Evolutionary conservation across 2,888 invertebrate genomes (phyloP).

Genomic region (Leptopilina syphax): DNA sequence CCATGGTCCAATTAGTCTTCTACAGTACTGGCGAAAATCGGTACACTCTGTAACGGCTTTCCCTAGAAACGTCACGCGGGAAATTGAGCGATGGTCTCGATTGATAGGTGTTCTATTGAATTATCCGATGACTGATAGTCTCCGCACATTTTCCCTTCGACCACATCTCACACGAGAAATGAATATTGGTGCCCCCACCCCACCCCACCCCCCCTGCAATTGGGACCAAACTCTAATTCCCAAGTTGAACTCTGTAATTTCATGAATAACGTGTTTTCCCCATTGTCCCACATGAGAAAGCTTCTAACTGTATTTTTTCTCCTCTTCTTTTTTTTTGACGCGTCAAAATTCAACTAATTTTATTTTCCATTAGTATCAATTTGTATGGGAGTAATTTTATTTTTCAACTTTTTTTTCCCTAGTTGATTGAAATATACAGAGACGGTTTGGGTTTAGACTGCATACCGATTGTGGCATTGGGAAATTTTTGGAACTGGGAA

Average conservation of each 20-base stretch:
- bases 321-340: too few relatives aligned
- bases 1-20: conserved; percentile 57
- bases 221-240: conserved; percentile 34
- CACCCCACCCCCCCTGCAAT: neutral
- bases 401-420: too few relatives aligned
- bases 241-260: conserved; percentile 39
- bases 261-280: conserved; percentile 12
- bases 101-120: conserved; percentile 51
- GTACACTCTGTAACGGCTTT: conserved; percentile 29
- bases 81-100: conserved; percentile 52
- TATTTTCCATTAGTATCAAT: too few relatives aligned
- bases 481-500: too few relatives aligned
- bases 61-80: conserved; percentile 44
- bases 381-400: too few relatives aligned
- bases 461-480: too few relatives aligned
- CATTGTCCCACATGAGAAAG: conserved; percentile 18
- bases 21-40: conserved; percentile 15
- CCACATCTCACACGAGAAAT: neutral
- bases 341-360: too few relatives aligned
- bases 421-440: too few relatives aligned
- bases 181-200: too few relatives aligned
- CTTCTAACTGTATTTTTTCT: too few relatives aligned
- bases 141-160: conserved; percentile 36
- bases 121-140: conserved; percentile 51
- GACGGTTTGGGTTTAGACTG: too few relatives aligned